These are phyloP conservation scores for Leuciscus waleckii DNA, from an alignment of 2,797 vertebrate species.

Conservation along the genomic window DNA sequence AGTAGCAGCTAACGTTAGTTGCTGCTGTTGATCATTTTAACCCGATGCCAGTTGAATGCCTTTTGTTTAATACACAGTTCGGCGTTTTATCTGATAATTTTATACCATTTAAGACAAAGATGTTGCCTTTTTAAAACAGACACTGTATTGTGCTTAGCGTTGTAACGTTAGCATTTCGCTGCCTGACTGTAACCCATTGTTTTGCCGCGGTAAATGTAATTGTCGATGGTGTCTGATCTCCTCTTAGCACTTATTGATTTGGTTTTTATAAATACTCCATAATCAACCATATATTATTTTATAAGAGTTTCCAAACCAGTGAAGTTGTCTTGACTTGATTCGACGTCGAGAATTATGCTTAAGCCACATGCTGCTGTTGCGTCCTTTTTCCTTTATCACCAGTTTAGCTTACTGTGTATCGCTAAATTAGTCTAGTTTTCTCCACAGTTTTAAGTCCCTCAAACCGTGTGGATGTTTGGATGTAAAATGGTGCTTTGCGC, in stretches of 20 bases:
- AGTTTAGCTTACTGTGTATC: neutral
- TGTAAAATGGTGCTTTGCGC: slow-evolving; percentile 12
- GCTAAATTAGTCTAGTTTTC: neutral
- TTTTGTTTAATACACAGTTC: neutral
- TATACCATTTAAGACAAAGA: neutral
- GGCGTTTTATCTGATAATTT: neutral
- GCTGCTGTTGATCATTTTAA: neutral
- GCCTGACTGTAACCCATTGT: slow-evolving; percentile 38
- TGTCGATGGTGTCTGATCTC: neutral
- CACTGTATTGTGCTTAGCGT: neutral
- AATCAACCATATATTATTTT: neutral
- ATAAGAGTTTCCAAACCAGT: neutral
- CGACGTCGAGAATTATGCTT: slow-evolving; percentile 3
- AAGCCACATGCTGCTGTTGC: slow-evolving; percentile 8
- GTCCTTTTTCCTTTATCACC: neutral
- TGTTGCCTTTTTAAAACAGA: neutral
- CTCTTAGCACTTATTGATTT: too few relatives aligned
- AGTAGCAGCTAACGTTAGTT: neutral
- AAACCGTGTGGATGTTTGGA: neutral
- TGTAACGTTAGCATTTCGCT: slow-evolving; percentile 8
- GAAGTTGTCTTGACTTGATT: neutral
- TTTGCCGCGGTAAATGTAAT: neutral
- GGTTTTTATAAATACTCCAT: neutral
- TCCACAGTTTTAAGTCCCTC: neutral
- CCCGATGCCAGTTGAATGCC: too few relatives aligned